Conservation (phyloP, 23 tunicate genomes). For the Botrylloides violaceus region DNA sequence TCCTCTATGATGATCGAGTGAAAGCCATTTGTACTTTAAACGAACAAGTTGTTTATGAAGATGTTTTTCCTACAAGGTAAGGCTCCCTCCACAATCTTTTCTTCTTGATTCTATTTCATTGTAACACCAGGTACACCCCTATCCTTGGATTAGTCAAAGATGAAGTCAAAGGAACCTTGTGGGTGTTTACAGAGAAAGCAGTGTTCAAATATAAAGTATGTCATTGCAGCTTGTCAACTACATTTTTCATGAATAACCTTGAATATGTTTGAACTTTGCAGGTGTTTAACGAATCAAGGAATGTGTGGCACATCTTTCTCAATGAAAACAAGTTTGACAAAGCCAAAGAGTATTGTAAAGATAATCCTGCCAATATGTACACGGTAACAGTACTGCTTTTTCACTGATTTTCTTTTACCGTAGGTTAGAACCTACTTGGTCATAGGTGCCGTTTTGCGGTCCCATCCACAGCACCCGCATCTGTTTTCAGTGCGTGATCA, state of each 20-base stretch:
- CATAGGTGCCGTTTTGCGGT: too few relatives aligned
- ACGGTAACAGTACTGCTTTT: too few relatives aligned
- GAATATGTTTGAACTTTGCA: neutral
- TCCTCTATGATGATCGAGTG: slow-evolving; percentile 50
- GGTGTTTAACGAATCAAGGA: slow-evolving; percentile 69
- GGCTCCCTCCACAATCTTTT: neutral
- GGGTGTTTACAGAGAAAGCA: slow-evolving; percentile 64
- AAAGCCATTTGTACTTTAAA: slow-evolving; percentile 58
- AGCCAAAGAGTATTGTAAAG: slow-evolving; percentile 79
- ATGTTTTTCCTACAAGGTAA: slow-evolving; percentile 70
- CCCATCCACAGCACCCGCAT: too few relatives aligned
- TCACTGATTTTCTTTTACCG: too few relatives aligned
- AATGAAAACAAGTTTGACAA: slow-evolving; percentile 68
- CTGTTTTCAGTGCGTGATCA: too few relatives aligned
- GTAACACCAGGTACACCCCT: slow-evolving; percentile 43
- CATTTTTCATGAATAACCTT: neutral
- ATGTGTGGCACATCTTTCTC: slow-evolving; percentile 93
- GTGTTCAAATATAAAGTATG: slow-evolving; percentile 74
- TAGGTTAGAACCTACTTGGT: too few relatives aligned
- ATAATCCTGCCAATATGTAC: slow-evolving; percentile 67
- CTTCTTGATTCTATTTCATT: too few relatives aligned
- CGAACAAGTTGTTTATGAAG: slow-evolving; percentile 74
- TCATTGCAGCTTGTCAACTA: neutral
- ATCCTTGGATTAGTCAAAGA: slow-evolving; percentile 56
- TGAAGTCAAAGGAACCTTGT: slow-evolving; percentile 38